phyloP scores from a whole-genome alignment of 2,113 vertebrate genomes.

The Orientallactaga bullata region DNA sequence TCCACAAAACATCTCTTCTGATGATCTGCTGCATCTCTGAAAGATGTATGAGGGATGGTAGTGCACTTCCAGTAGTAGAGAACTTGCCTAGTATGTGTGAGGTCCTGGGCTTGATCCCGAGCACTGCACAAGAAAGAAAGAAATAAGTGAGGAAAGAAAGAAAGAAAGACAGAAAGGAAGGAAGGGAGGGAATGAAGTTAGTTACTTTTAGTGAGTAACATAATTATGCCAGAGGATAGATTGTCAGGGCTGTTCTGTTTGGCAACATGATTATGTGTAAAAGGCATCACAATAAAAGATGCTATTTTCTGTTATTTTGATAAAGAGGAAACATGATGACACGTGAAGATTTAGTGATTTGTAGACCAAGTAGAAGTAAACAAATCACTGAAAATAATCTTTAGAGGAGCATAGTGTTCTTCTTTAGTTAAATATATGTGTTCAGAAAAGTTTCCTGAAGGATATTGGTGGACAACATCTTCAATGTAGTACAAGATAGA shows the following conservation, averaged over 20 bases:
- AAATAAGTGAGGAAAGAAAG: not conserved
- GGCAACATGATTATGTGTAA: not conserved
- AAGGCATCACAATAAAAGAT: not conserved
- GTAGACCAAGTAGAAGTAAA: not conserved
- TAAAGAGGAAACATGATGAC: slow-evolving; percentile 1
- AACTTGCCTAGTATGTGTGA: not conserved
- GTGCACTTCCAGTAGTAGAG: too few species aligned
- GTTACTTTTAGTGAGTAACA: slow-evolving; percentile 22
- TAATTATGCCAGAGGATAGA: not conserved
- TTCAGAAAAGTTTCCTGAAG: not conserved
- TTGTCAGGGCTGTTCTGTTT: not conserved
- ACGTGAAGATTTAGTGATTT: not conserved
- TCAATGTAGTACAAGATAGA: not conserved
- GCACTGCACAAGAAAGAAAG: not conserved
- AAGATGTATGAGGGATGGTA: not conserved
- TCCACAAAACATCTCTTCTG: not conserved
- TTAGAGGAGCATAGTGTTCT: not conserved
- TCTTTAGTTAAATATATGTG: not conserved
- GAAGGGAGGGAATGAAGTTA: too few species aligned
- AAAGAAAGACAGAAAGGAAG: too few species aligned
- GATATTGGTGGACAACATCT: not conserved
- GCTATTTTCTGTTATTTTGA: not conserved
- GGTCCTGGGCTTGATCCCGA: not conserved
- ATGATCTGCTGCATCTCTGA: not conserved
- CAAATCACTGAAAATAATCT: not conserved